These are phyloP conservation scores for Marmota monax DNA, from an alignment of 2,113 vertebrate genomes.

Conservation along the genomic window DNA sequence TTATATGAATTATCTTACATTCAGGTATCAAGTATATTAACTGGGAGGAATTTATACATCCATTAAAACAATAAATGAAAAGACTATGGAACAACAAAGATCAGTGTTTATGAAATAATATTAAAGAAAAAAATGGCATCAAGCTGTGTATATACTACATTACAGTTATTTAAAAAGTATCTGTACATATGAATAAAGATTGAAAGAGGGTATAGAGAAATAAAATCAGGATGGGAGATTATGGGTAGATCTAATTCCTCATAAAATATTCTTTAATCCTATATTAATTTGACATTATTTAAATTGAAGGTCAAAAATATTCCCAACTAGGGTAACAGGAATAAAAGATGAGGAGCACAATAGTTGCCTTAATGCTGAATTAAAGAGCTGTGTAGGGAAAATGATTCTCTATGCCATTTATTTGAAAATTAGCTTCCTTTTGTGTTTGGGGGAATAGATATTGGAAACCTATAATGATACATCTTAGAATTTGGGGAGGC, in stretches of 20 bases:
- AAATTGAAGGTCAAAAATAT: not conserved
- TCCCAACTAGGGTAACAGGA: not conserved
- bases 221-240: not conserved
- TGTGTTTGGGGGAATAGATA: not conserved
- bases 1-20: not conserved
- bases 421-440: not conserved
- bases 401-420: not conserved
- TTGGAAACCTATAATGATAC: not conserved
- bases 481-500: not conserved
- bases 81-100: not conserved
- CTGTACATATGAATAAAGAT: not conserved
- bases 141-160: not conserved
- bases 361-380: not conserved
- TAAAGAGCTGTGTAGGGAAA: not conserved
- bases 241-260: not conserved
- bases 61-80: slow-evolving; percentile 30
- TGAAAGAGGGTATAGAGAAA: not conserved
- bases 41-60: not conserved
- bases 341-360: not conserved
- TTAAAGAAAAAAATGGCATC: not conserved
- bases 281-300: not conserved
- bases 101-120: not conserved
- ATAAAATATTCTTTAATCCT: not conserved
- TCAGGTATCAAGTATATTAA: not conserved
- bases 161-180: not conserved